Base-by-base conservation (phyloP, 2,888 invertebrate species). In the Acleris cristana region DNA sequence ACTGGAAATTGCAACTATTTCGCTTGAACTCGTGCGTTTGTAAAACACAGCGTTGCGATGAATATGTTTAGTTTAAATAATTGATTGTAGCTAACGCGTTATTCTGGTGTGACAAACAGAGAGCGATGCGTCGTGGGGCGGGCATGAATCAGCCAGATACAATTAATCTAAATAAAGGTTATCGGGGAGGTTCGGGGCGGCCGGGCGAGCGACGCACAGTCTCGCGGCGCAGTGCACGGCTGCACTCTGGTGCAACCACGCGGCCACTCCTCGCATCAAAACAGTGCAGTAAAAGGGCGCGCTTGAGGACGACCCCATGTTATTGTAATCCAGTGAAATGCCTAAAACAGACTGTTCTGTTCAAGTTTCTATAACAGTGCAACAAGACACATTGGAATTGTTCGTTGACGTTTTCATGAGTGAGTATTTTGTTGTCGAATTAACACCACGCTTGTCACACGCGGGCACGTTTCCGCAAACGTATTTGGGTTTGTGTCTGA, bases 121-220 rank as follows among this genome's bases (percentile, higher is more conserved):
- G 63, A 71, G 59, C 82, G 79, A 82, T 83, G 78, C 81, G 80
- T 84, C 81, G 80, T 79, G 83, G 82, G 85, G 79, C 79, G 77
- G 79, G 86, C 80, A 84, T 92, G 92, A 92, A 89, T 92, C 92
- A 92, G 85, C 88, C 81, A 83, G 88, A 86, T 91, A 89, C 90
- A 89, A 92, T 92, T 89, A 92, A 90, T 92, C 92, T 92, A 92
- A 92, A 91, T 91, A 90, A 89, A 85, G 90, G 88, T 88, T 90
- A 90, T 89, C 88, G 90, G 85, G 88, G 87, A 86, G 89, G 89
- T 81, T 84, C 80, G 82, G 85, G 83, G 80, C 83, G 82, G 86
- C 78, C 77, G 75, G 74, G 75, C 79, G 88, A 76, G 49, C 90
- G 92, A 81, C 92, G 89, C 84, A 86, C 90, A 90, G 92, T 92